Evolutionary conservation across 2,797 vertebrate species (phyloP).

Genomic region (Schizothorax lantsangensis): DNA sequence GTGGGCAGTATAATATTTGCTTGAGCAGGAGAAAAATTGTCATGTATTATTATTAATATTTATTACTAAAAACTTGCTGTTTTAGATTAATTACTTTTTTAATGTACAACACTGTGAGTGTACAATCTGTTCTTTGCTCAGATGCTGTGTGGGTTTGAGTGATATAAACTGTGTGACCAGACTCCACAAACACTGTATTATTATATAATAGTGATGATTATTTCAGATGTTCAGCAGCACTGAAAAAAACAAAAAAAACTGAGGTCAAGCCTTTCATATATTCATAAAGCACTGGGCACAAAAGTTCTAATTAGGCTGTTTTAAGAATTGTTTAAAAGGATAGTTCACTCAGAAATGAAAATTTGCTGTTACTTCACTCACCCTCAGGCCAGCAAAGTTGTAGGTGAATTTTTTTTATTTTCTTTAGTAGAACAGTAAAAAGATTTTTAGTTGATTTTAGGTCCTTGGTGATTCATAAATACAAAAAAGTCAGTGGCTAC

Average conservation of each 20-base stretch:
- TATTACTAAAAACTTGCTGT: background rate
- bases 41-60: background rate
- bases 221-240: background rate
- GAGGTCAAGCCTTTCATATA: slow-evolving; percentile 1
- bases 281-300: background rate
- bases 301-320: background rate
- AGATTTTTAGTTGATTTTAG: background rate
- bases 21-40: background rate
- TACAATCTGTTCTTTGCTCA: slow-evolving; percentile 26
- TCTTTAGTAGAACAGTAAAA: background rate
- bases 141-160: slow-evolving; percentile 39
- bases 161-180: slow-evolving; percentile 30
- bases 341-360: background rate
- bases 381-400: background rate
- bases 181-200: slow-evolving; percentile 3
- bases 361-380: background rate
- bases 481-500: no score
- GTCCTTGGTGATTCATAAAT: background rate
- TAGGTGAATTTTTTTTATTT: background rate
- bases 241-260: background rate
- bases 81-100: background rate
- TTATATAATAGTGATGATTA: slow-evolving; percentile 12
- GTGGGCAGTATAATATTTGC: background rate
- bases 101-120: background rate
- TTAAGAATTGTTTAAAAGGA: background rate